Percentiles rank a stretch among this genome's conserved stretches.
These are phyloP conservation scores for Schrankia costaestrigalis DNA, from an alignment of 2,888 invertebrate species.

Conservation along the genomic window DNA sequence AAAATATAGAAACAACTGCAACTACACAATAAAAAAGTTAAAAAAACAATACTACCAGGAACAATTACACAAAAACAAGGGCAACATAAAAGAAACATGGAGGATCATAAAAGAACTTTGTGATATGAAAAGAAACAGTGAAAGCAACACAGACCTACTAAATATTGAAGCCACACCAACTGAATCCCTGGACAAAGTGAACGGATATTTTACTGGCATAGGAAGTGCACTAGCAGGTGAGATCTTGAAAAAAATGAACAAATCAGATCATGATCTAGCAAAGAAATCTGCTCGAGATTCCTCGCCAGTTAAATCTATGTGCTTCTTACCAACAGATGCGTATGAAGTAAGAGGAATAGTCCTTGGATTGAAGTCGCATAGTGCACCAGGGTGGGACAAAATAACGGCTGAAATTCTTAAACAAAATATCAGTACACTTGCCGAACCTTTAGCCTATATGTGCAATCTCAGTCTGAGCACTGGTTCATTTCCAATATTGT, in stretches of 20 bases:
- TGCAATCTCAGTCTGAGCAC: too few relatives aligned
- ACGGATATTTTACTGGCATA: neutral
- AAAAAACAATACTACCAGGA: neutral
- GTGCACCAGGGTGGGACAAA: too few relatives aligned
- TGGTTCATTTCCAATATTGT: too few relatives aligned
- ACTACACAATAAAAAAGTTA: neutral
- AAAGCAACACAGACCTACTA: too few relatives aligned
- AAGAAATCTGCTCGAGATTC: neutral
- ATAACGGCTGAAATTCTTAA: too few relatives aligned
- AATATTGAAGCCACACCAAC: neutral
- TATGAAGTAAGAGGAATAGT: neutral
- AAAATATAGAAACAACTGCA: neutral
- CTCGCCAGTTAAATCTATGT: neutral
- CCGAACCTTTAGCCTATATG: too few relatives aligned
- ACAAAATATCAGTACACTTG: too few relatives aligned
- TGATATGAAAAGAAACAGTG: neutral
- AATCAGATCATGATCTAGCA: neutral
- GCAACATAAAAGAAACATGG: neutral
- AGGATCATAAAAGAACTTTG: neutral
- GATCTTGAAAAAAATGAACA: neutral
- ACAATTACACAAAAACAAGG: neutral
- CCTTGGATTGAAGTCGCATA: too few relatives aligned
- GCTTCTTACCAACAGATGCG: neutral
- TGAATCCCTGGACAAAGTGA: too few relatives aligned
- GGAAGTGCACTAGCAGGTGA: neutral